These are phyloP conservation scores for Drosophila baimaii DNA, from an alignment of 1,140 invertebrate genomes.

Conservation along the genomic window DNA sequence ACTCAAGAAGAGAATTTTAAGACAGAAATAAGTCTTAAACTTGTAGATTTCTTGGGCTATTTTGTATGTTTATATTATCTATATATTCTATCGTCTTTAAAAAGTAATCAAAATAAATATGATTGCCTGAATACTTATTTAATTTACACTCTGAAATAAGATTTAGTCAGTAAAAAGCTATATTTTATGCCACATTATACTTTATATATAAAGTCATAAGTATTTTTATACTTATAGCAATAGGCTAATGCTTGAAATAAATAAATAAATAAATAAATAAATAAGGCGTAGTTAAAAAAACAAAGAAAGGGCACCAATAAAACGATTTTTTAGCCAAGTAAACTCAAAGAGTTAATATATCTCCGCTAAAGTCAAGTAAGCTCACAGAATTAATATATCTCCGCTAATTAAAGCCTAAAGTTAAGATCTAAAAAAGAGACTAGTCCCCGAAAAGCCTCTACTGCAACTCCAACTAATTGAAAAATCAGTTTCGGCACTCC, in stretches of 20 bases:
- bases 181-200: neutral
- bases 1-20: neutral
- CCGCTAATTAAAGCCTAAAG: slow-evolving; percentile 6
- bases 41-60: neutral
- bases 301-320: too few species aligned
- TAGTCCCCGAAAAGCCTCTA: neutral
- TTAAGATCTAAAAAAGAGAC: neutral
- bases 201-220: too few species aligned
- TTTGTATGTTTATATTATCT: too few species aligned
- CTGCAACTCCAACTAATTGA: slow-evolving; percentile 28
- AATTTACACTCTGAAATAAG: neutral
- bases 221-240: too few species aligned
- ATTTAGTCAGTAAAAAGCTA: neutral
- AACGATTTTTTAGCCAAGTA: neutral
- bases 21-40: neutral
- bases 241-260: too few species aligned
- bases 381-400: neutral
- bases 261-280: neutral
- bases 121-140: neutral
- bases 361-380: neutral
- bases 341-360: neutral
- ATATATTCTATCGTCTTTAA: too few species aligned
- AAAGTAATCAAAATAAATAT: neutral
- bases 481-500: slow-evolving; percentile 40
- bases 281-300: neutral